These are phyloP conservation scores for Chironomus striatipennis DNA, from an alignment of 1,140 invertebrate species.

Conservation along the genomic window DNA sequence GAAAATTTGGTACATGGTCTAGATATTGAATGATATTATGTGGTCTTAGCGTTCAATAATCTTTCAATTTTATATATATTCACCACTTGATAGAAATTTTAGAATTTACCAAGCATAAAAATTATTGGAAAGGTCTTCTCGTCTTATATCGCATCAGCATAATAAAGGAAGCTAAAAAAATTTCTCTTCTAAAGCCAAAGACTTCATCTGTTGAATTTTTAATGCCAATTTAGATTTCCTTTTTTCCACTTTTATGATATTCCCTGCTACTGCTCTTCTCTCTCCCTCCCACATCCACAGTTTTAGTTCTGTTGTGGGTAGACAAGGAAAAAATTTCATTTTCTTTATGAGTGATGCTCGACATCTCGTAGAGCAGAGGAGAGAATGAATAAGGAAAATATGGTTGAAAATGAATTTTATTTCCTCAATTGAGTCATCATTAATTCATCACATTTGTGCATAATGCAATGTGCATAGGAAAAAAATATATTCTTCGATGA, in stretches of 20 bases:
- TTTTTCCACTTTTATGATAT: too few relatives aligned
- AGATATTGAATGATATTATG: not conserved
- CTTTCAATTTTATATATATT: not conserved
- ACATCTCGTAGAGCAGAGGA: not conserved
- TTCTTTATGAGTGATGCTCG: not conserved
- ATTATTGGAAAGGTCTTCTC: not conserved
- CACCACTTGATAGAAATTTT: not conserved
- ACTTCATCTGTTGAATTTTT: conserved; percentile 8
- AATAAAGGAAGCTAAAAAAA: too few relatives aligned
- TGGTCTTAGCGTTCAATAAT: not conserved
- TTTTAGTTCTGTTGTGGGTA: not conserved
- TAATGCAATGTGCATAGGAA: not conserved
- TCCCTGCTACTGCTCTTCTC: too few relatives aligned
- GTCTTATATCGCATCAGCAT: not conserved
- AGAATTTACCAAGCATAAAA: not conserved
- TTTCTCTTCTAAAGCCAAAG: not conserved
- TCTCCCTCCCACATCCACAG: not conserved
- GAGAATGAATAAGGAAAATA: not conserved
- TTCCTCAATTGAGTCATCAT: conserved; percentile 7
- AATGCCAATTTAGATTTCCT: not conserved
- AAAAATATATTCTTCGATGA: too few relatives aligned
- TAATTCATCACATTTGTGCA: not conserved
- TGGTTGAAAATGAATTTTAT: not conserved
- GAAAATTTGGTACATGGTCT: not conserved
- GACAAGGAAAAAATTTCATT: not conserved